A percentile compares a stretch with the other conserved stretches of the same genome.
phyloP scores from a whole-genome alignment of 2,797 vertebrate species.

The Aselliscus stoliczkanus region DNA sequence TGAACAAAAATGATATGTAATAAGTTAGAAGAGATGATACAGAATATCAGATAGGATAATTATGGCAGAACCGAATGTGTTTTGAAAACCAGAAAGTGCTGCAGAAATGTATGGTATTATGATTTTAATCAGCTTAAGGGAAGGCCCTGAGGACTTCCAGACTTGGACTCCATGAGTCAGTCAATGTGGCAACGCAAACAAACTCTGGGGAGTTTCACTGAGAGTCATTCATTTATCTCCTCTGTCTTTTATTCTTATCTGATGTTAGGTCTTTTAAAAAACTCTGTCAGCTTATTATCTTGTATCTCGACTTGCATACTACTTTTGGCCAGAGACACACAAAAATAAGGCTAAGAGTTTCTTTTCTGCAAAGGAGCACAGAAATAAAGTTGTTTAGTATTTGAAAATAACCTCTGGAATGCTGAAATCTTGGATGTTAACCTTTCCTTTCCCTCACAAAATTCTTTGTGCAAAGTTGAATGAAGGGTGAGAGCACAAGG shows the following conservation, averaged over 20 bases:
- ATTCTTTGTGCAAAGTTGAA: background rate
- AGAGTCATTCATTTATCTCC: slow-evolving; percentile 31
- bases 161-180: background rate
- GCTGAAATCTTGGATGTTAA: background rate
- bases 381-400: background rate
- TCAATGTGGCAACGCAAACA: background rate
- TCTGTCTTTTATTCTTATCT: slow-evolving; percentile 40
- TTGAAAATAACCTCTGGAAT: background rate
- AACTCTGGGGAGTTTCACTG: background rate
- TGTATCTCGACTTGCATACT: background rate
- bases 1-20: background rate
- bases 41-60: background rate
- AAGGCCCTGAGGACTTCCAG: background rate
- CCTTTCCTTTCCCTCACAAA: background rate
- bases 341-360: background rate
- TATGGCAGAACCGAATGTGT: background rate
- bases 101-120: background rate
- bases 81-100: no score
- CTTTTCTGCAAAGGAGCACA: background rate
- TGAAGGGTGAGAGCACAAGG: background rate
- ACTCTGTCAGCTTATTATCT: background rate
- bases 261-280: background rate
- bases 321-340: background rate
- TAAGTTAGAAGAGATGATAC: background rate
- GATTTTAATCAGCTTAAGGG: slow-evolving; percentile 13